Conservation (phyloP, 2,797 vertebrate genomes). For the Neosilurus mollespiculum region DNA sequence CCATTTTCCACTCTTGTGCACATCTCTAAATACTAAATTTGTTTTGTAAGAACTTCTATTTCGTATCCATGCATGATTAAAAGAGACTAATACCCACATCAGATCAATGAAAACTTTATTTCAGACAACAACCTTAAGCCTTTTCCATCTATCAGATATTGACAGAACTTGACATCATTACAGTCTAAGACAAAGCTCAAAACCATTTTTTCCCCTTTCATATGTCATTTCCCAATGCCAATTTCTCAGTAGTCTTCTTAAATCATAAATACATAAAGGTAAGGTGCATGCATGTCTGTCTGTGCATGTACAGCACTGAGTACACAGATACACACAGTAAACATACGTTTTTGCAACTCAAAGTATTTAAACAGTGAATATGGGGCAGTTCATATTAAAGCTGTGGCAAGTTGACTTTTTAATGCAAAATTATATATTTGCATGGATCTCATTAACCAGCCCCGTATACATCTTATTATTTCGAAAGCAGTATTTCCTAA, state of each 20-base stretch:
- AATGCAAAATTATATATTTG: slow-evolving; percentile 35
- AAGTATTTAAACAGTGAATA: slow-evolving; percentile 31
- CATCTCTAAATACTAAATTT: not conserved
- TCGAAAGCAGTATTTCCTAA: slow-evolving; percentile 34
- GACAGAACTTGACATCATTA: slow-evolving; percentile 49
- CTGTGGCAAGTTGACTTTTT: slow-evolving; percentile 17
- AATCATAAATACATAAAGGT: slow-evolving; percentile 43
- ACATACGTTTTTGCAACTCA: slow-evolving; percentile 41
- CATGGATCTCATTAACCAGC: slow-evolving; percentile 2
- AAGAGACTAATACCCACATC: slow-evolving; percentile 8
- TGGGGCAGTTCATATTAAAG: slow-evolving; percentile 37
- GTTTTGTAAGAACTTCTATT: not conserved
- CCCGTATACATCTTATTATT: slow-evolving; percentile 13
- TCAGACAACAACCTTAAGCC: slow-evolving; percentile 75
- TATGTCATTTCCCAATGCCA: slow-evolving; percentile 16
- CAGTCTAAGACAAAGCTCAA: slow-evolving; percentile 4
- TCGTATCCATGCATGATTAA: not conserved
- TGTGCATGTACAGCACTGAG: slow-evolving; percentile 47
- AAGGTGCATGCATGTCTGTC: slow-evolving; percentile 42
- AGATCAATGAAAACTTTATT: slow-evolving; percentile 83
- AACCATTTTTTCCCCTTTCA: not conserved
- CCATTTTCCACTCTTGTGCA: not conserved
- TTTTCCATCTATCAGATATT: slow-evolving; percentile 68
- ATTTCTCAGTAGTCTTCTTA: slow-evolving; percentile 18
- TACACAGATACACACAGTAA: slow-evolving; percentile 44